Conservation (phyloP, 2,113 vertebrate species). For the Neodontobutis hainanensis region DNA sequence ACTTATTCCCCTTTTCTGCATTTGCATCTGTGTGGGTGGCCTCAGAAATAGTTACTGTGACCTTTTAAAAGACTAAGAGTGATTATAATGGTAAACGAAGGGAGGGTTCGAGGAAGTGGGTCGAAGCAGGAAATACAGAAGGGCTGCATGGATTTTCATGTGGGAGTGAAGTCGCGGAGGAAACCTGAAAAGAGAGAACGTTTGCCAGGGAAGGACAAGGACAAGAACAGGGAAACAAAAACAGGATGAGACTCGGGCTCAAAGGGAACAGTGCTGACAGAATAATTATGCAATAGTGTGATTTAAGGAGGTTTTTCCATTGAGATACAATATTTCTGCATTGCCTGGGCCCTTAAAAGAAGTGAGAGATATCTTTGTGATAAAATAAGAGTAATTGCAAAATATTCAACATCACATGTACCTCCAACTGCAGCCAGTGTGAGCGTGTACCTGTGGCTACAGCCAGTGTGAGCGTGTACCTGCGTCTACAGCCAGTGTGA, state of each 20-base stretch:
- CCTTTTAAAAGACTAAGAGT: constrained; percentile 52
- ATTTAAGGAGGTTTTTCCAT: constrained; percentile 49
- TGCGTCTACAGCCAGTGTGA: no score
- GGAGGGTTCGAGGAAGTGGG: constrained; percentile 52
- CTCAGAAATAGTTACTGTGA: constrained; percentile 61
- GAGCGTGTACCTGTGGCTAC: no score
- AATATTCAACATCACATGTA: no score
- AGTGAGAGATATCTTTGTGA: no score
- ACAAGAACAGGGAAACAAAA: constrained; percentile 69
- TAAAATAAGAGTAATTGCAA: no score
- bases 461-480: no score
- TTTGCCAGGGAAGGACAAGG: constrained; percentile 53
- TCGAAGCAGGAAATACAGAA: constrained; percentile 45
- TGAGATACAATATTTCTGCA: constrained; percentile 7
- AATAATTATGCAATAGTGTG: constrained; percentile 49
- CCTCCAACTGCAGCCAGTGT: no score
- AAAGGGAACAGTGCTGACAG: constrained; percentile 62
- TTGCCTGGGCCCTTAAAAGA: no score
- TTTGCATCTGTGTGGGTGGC: constrained; percentile 39
- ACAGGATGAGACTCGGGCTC: constrained; percentile 68
- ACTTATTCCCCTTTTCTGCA: constrained; percentile 36
- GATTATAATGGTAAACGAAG: constrained; percentile 55
- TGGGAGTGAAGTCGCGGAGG: constrained; percentile 52
- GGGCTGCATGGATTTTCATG: constrained; percentile 38
- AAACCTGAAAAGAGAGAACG: constrained; percentile 56